Base-by-base conservation (phyloP, 53 echinoderm and acorn worm genomes). In the Crossaster papposus region DNA sequence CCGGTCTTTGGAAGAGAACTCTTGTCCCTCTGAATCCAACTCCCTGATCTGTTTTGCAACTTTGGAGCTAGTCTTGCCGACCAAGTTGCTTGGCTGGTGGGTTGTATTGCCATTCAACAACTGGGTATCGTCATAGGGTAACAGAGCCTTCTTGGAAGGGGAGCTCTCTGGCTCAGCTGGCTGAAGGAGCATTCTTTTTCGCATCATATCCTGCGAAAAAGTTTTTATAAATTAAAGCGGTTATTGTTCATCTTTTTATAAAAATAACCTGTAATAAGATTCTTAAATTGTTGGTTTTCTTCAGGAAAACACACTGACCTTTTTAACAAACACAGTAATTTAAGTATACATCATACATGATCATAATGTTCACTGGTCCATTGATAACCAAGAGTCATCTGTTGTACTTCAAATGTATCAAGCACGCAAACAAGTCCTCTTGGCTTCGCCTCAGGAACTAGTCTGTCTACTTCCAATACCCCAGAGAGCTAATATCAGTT, bases 91-190 rank as follows among this genome's bases (percentile, higher is more conserved):
- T 10, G 73, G 51, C 32, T 65, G 84, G 51, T 29, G 20, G 73
- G 72, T 14, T 35, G 26, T 38, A 4, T 30, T 29, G 20, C 52
- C 31, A 20, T 23, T 34, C 9, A 22, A 23, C 23, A 20, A 14
- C 31, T 75, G 87, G 58, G n/a, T 17, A 26, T 54, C 77, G 7
- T 62, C 76, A 18, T 30, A 5, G 37, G 76, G 87, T 10, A 55
- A 26, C 10, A 53, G 53, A 17, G 29, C 3, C 29, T 77, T 87
- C 77, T 87, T 87, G 22, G 86, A 14, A 1, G 87, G 87, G 37
- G 87, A 87, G 37, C 62, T 54, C 51, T 87, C 87, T 2, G 87
- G 77, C 36, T 23, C 58, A 5, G 87, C 76, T 24, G 87, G 87
- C n/a, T 62, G 76, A 62, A 36, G 53, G 2, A 87, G 76, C 77